Base-by-base conservation (phyloP, 2,888 invertebrate genomes). In the Acheta domesticus region DNA sequence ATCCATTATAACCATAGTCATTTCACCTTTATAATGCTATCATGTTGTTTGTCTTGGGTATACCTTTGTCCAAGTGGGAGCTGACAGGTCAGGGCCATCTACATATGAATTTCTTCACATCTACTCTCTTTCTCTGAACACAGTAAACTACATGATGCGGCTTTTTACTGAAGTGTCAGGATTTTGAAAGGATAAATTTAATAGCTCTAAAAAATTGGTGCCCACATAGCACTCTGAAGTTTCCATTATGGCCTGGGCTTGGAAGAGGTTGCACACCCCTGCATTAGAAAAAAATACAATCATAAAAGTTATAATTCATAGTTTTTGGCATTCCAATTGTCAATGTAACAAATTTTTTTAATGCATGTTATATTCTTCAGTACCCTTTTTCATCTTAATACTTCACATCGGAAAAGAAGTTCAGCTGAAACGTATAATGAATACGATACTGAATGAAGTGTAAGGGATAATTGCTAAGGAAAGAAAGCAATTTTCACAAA, bases 241-340 rank as follows among this genome's bases (percentile, higher is more conserved):
- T n/a, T 62, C 62, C 62, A 19, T n/a, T 62, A n/a, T 62, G 62
- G 62, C 62, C 36, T 62, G n/a, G n/a, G 62, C 62, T n/a, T 62
- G 62, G 62, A n/a, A 62, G 62, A 19, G 62, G 62, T 62, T 62
- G 62, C 62, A 62, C 62, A 62, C 62, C 62, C 62, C 62, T 62
- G 62, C n/a, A 62, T 62, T 62, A 62, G 62, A 62, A 62, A 62
- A 62, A 62, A 62, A 62, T 62, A 62, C 62, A 62, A n/a, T 62
- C 62, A 62, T n/a, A 62, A 62, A 62, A n/a, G 14, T 62, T 62
- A n/a, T n/a, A 16, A 62, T 19, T 62, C 1, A 8, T 12, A 8
- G 62, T n/a, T 8, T 36, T 36, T 8, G 11, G 8, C 8, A 36
- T 36, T 36, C 36, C 36, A 36, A 36, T 36, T 36, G 36, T 8